Evolutionary conservation across 2,113 vertebrate species (phyloP), one percentile per base, ranked within the genome.

Genomic region (Cyanistes caeruleus): DNA sequence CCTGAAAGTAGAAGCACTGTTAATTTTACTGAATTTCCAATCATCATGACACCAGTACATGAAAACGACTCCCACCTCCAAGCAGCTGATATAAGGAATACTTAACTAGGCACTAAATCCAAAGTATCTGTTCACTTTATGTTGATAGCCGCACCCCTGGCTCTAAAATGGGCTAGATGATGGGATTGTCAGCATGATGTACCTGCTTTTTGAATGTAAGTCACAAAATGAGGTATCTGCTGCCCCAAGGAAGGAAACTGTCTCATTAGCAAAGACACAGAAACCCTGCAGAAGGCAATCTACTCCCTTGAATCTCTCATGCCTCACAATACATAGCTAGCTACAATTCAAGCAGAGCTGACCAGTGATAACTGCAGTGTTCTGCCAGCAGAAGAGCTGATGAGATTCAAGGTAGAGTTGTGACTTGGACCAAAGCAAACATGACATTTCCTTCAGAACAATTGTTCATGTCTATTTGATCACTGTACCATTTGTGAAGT

Each of bases 1-100:
- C 37, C 53, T 93, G 80, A 73, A 92, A 92, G 69, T 5, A 92
- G 60, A 64, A 95, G 72, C 43, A 76, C 58, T 86, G 49, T 43
- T 88, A 86, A 83, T 44, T 90, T 74, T 53, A 70, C 44, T 78
- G 56, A 55, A 59, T 81, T 85, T 78, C 82, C 73, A 63, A 19
- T 8, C 63, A 83, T n/a, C 1, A 0, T 13, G 52, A 91, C 48
- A 92, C 35, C 56, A 63, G 30, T 18, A 75, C 24, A 37, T 25
- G 24, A 91, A 93, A 94, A 52, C 7, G 1, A 78, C 56, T 82
- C 81, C 52, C 24, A 48, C 25, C 69, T 87, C 64, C 51, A 89
- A 53, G 53, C 17, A 73, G 51, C 25, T 84, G 28, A 41, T 41
- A 37, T 0, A 41, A 3, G 13, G 31, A 80, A 21, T 74, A 53